Percentiles rank a stretch among this genome's conserved stretches.
phyloP scores from a whole-genome alignment of 2,888 invertebrate species.

The Cabera pusaria region DNA sequence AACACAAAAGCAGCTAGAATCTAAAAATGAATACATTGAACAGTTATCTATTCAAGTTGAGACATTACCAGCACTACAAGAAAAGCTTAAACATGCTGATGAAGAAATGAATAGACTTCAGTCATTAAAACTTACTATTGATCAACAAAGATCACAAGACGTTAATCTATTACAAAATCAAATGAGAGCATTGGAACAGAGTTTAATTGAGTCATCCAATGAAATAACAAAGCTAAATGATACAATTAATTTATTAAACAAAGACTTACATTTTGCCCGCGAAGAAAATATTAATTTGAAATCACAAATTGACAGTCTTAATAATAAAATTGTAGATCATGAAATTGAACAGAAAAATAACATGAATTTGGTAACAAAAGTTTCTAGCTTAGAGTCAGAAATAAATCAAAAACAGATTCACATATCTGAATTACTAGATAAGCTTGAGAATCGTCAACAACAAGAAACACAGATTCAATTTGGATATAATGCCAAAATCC shows the following conservation, averaged over 20 bases:
- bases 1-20: constrained; percentile 56
- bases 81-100: constrained; percentile 65
- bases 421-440: constrained; percentile 56
- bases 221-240: constrained; percentile 51
- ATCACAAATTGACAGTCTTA: constrained; percentile 57
- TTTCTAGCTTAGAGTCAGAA: constrained; percentile 63
- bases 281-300: constrained; percentile 56
- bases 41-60: constrained; percentile 61
- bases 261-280: constrained; percentile 47
- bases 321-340: constrained; percentile 66
- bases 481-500: constrained; percentile 86
- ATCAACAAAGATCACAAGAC: constrained; percentile 56
- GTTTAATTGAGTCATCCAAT: constrained; percentile 40
- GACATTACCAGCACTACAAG: constrained; percentile 61
- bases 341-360: constrained; percentile 72
- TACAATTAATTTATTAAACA: constrained; percentile 44
- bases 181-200: constrained; percentile 48
- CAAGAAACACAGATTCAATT: constrained; percentile 64
- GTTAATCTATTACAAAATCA: constrained; percentile 47
- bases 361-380: constrained; percentile 62
- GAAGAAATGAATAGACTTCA: constrained; percentile 63
- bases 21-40: constrained; percentile 57
- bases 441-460: constrained; percentile 59
- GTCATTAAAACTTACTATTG: constrained; percentile 49
- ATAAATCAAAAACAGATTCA: constrained; percentile 62